These are phyloP conservation scores for Kradibia gibbosae DNA, from an alignment of 1,140 invertebrate genomes.

Conservation along the genomic window DNA sequence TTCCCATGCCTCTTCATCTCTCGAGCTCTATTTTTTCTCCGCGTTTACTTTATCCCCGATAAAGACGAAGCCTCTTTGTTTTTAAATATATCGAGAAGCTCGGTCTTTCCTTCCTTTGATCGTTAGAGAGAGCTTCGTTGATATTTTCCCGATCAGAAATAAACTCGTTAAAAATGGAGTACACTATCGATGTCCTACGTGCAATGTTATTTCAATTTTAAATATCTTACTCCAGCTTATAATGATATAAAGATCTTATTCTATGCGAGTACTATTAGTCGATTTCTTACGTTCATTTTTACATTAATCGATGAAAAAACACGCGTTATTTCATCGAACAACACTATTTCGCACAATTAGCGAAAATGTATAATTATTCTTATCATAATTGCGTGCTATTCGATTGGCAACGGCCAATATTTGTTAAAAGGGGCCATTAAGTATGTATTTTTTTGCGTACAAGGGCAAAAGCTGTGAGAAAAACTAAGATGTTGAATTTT, in stretches of 20 bases:
- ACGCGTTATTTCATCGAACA: too few species aligned
- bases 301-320: too few species aligned
- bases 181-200: not conserved
- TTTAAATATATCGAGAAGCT: not conserved
- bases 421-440: not conserved
- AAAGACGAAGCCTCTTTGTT: constrained; percentile 18
- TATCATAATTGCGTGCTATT: not conserved
- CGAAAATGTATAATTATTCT: not conserved
- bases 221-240: too few species aligned
- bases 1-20: not conserved
- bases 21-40: not conserved
- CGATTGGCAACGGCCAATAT: not conserved
- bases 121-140: not conserved
- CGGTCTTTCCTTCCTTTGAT: not conserved
- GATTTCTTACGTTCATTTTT: too few species aligned
- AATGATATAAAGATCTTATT: too few species aligned
- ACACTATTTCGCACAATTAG: too few species aligned
- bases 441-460: not conserved
- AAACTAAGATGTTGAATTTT: not conserved
- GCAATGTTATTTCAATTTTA: too few species aligned
- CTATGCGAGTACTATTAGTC: too few species aligned
- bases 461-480: not conserved
- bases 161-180: not conserved
- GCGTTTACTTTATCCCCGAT: not conserved
- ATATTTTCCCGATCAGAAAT: not conserved